Percentiles rank a stretch among this genome's conserved stretches.
phyloP scores from a whole-genome alignment of 2,797 vertebrate species.

The Micromesistius poutassou region DNA sequence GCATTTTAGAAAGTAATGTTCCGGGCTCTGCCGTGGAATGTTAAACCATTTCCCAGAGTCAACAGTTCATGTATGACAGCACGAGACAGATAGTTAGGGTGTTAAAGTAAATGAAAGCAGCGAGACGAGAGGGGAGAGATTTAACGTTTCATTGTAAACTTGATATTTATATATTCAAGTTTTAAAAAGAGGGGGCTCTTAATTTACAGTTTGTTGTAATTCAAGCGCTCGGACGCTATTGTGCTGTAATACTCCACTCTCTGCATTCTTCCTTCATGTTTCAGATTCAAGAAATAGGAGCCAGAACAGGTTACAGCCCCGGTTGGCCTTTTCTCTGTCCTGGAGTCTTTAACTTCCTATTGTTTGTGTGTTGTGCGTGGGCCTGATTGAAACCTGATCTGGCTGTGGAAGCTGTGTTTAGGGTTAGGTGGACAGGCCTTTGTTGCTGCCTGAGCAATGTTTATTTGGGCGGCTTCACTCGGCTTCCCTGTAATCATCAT shows the following conservation, averaged over 20 bases:
- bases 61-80: slow-evolving; percentile 12
- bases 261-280: neutral
- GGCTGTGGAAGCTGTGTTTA: slow-evolving; percentile 70
- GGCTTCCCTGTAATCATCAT: slow-evolving; percentile 74
- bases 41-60: slow-evolving; percentile 8
- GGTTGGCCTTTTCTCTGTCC: slow-evolving; percentile 35
- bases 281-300: slow-evolving; percentile 42
- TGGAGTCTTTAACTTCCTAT: slow-evolving; percentile 64
- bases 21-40: slow-evolving; percentile 9
- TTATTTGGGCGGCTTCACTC: slow-evolving; percentile 62
- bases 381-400: slow-evolving; percentile 74
- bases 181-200: neutral
- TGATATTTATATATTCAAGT: neutral
- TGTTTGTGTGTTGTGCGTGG: slow-evolving; percentile 68
- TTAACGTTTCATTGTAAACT: neutral
- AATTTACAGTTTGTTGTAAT: neutral
- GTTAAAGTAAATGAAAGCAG: slow-evolving; percentile 5
- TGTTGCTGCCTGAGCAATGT: slow-evolving; percentile 45
- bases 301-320: slow-evolving; percentile 54
- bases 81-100: slow-evolving; percentile 1
- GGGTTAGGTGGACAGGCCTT: slow-evolving; percentile 73
- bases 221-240: neutral
- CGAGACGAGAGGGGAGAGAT: neutral
- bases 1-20: slow-evolving; percentile 11
- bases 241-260: neutral